phyloP scores from a whole-genome alignment of 2,113 vertebrate genomes.

The Lepus europaeus region DNA sequence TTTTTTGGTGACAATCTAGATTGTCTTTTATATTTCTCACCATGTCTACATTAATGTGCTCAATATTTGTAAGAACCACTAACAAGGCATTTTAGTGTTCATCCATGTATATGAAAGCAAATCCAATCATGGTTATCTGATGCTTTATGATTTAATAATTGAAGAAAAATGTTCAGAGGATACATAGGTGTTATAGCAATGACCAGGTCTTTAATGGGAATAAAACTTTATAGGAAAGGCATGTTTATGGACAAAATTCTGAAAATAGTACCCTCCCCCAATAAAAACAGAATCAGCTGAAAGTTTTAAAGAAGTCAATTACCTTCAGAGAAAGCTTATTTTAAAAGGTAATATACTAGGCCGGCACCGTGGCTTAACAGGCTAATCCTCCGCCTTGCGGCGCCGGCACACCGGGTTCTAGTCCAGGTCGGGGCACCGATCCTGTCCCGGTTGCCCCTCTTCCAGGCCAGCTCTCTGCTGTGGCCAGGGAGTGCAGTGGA shows the following conservation, averaged over 20 bases:
- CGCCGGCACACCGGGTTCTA: no score
- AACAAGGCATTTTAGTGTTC: neutral
- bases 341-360: neutral
- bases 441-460: no score
- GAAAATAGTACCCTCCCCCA: neutral
- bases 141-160: neutral
- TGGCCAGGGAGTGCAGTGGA: no score
- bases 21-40: neutral
- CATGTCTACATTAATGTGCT: neutral
- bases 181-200: neutral
- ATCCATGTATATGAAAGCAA: neutral
- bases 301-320: neutral
- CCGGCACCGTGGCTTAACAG: no score
- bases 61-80: neutral
- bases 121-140: neutral
- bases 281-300: neutral
- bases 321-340: neutral
- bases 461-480: no score
- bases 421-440: no score
- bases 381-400: no score
- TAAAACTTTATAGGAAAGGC: neutral
- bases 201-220: neutral
- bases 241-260: slow-evolving; percentile 30
- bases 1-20: neutral
- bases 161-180: slow-evolving; percentile 1